phyloP scores from a whole-genome alignment of 2,113 vertebrate genomes.

The Scopus umbretta region DNA sequence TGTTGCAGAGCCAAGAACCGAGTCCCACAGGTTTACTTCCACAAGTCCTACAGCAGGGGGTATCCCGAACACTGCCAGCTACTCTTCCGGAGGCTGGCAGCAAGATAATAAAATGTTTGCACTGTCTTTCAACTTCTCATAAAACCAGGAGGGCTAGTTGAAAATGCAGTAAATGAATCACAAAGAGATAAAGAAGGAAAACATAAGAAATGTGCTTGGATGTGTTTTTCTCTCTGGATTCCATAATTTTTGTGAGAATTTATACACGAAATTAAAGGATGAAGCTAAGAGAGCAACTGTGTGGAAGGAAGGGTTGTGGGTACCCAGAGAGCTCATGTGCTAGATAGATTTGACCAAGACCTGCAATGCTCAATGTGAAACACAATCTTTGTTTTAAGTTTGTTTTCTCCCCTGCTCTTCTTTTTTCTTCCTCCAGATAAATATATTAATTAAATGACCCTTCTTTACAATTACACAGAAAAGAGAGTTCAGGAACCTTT shows the following conservation, averaged over 20 bases:
- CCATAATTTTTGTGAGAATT: background rate
- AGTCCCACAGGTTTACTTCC: background rate
- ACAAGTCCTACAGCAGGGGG: background rate
- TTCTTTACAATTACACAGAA: slow-evolving; percentile 38
- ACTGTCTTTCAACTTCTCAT: background rate
- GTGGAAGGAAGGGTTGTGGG: background rate
- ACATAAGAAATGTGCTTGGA: background rate
- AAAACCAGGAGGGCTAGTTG: background rate
- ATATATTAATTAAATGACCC: slow-evolving; percentile 65
- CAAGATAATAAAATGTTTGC: background rate
- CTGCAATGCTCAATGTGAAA: background rate
- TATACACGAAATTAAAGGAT: slow-evolving; percentile 10
- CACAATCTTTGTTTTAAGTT: slow-evolving; percentile 26
- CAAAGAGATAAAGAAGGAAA: background rate
- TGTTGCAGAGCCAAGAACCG: rapidly evolving
- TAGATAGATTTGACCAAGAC: background rate
- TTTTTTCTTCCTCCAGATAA: slow-evolving; percentile 4
- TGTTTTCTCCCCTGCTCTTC: background rate
- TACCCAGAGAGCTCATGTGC: background rate
- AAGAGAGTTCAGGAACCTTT: slow-evolving; percentile 52
- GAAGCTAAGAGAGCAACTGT: background rate
- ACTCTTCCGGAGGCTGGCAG: background rate
- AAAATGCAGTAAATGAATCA: slow-evolving; percentile 20
- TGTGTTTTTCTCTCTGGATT: background rate
- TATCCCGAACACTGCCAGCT: background rate